Conservation (phyloP, 1,140 invertebrate species). For the Aphelinus certus region DNA sequence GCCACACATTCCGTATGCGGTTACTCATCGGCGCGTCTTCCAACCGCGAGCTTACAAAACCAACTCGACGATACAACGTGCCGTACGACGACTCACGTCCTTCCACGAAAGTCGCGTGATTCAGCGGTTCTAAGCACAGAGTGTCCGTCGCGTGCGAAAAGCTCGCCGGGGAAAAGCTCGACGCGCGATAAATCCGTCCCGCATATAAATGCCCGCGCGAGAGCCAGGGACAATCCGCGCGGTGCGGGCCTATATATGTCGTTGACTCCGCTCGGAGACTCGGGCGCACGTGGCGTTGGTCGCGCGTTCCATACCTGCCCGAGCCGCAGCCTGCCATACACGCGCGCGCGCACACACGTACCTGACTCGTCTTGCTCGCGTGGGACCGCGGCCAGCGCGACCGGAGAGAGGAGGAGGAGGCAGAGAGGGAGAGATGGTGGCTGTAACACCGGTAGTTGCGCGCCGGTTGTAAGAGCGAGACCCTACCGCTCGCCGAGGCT, state of each 20-base stretch:
- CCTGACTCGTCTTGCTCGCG: slow-evolving; percentile 12
- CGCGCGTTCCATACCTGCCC: slow-evolving; percentile 23
- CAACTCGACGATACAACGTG: too few relatives aligned
- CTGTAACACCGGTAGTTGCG: slow-evolving; percentile 34
- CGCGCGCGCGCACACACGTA: neutral
- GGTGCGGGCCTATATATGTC: neutral
- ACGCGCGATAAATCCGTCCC: neutral
- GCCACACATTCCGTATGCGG: too few relatives aligned
- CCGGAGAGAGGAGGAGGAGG: neutral
- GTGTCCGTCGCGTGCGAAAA: slow-evolving; percentile 13
- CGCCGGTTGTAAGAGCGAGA: slow-evolving; percentile 36
- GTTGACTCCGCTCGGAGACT: neutral
- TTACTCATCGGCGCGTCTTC: too few relatives aligned
- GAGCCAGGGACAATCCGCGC: too few relatives aligned
- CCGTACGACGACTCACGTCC: too few relatives aligned
- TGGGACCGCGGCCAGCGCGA: slow-evolving; percentile 25
- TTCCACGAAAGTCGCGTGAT: too few relatives aligned
- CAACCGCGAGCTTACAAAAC: too few relatives aligned
- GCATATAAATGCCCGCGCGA: too few relatives aligned
- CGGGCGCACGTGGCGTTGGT: neutral
- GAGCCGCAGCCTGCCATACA: too few relatives aligned
- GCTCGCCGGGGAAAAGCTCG: neutral
- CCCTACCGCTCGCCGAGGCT: slow-evolving; percentile 21
- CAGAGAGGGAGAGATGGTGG: neutral
- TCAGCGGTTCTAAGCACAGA: too few relatives aligned